Evolutionary conservation across 2,888 invertebrate species (phyloP), one percentile per base, ranked within the genome.

Genomic region (Andrena minutula): DNA sequence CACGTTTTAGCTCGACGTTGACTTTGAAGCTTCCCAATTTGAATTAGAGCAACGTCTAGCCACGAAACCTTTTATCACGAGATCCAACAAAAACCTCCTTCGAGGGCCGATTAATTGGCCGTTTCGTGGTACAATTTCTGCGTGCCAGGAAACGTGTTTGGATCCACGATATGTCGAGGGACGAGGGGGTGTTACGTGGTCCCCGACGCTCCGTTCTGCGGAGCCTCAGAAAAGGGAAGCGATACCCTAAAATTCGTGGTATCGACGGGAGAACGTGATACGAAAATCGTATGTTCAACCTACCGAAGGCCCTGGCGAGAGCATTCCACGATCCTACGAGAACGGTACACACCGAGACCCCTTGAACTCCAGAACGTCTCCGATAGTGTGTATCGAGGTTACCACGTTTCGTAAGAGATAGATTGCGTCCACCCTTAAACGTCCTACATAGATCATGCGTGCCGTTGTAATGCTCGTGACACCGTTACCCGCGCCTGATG

Each of bases 351-450:
- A 78, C 76, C 83, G 75, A 65, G 86, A 91, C 89, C 90, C 82
- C 79, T 87, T 89, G 90, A 90, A 90, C 91, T 90, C 73, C 75
- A 72, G 66, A 63, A 66, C 81, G 76, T 73, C 76, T 82, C 70
- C 83, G 90, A 90, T 90, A 91, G 83, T 80, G 74, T 83, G 71
- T 90, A 89, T 91, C 88, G 86, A 84, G 86, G 88, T 85, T 86
- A 87, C 75, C 66, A 70, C 58, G 83, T 91, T 91, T 90, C 91
- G 91, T 90, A 91, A 91, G 85, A 84, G 83, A 86, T 77, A 82
- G 82, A 88, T 88, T 85, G 80, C 88, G 86, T 86, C 83, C 85
- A 88, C 82, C 88, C 89, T 85, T 87, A 87, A 80, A 78, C 82
- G 88, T 86, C 70, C 84, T 71, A 86, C 77, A 86, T 89, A 81